Base-by-base conservation (phyloP, 2,888 invertebrate genomes). In the Ceramica pisi region DNA sequence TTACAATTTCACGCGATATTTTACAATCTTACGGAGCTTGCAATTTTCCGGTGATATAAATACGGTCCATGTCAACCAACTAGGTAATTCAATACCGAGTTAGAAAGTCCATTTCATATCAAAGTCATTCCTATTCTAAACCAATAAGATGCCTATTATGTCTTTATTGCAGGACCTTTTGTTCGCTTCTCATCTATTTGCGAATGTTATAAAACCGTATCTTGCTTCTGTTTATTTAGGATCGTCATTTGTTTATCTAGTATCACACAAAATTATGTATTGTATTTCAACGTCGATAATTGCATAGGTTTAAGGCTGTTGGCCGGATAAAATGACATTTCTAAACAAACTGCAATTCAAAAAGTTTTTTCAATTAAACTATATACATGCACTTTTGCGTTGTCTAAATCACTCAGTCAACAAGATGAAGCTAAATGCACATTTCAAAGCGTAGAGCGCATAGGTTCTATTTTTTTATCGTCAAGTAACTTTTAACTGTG, bases 221-320 rank as follows among this genome's bases (percentile, higher is more conserved):
- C 60, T 53, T 31, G 21, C 1, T 35, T 2, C 23, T 56, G 56
- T 78, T 56, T 78, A n/a, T 56, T 78, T 78, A 78, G 74, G 71
- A 61, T 70, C 19, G 44, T 51, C 78, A 78, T 35, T 70, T 78
- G 55, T 78, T 78, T 78, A 26, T 74, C 21, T 7, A 50, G 53
- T 56, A 35, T 50, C 38, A 70, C 26, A 21, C 60, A 55, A 59
- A 26, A 31, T 50, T 26, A n/a, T 38, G 35, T 23, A 21, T 19
- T 26, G 9, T 48, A 21, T n/a, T 53, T 31, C 50, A 31, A 3
- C 7, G 8, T 8, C n/a, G 21, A 23, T 21, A 41, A 6, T 26
- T 38, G 12, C 31, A 12, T 7, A 44, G 19, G 10, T 26, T 67
- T 9, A 41, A n/a, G 10, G 14, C n/a, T n/a, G n/a, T n/a, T n/a